Evolutionary conservation across 2,888 invertebrate genomes (phyloP), one percentile per base, ranked within the genome.

Genomic region (Heliconius charithonia): DNA sequence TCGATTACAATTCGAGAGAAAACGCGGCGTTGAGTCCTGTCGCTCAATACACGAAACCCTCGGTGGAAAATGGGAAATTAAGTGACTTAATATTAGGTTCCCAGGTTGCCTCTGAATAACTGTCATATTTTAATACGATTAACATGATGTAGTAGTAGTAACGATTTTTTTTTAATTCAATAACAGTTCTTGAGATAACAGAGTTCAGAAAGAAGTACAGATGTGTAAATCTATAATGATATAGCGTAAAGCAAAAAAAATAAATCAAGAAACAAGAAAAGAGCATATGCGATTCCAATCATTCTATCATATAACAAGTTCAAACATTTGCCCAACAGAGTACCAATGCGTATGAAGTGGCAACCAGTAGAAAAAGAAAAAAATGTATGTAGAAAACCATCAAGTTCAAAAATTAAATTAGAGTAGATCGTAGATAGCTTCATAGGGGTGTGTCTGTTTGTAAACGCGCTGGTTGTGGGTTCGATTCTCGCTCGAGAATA

Each of bases 321-420:
- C 71, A 72, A 72, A 72, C 32, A 72, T 72, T 56, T 72, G 71
- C 32, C 56, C 4, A n/a, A 19, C 29, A 56, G 22, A 72, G 71
- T 72, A 29, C 56, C 56, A 13, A 3, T 32, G 56, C 71, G 32
- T 56, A n/a, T 72, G 71, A 72, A 72, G 56, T 56, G 9, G 19
- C n/a, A 29, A 32, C 12, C 22, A 6, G 56, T 10, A 32, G 13
- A 32, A 56, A 51, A 32, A 59, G 29, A 70, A 45, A 70, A 70
- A 70, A 70, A 70, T 25, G 41, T 41, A 41, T 19, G 69, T 25
- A 37, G 10, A 19, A 37, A 69, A 41, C 37, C 69, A 25, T 41
- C 16, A 16, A 16, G 63, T 4, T 66, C 66, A 66, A 66, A 66
- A 66, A 32, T 66, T 66, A 16, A 63, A 63, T 29, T 32, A 22